A percentile compares a stretch with the other conserved stretches of the same genome.
These are phyloP conservation scores for Elgaria multicarinata DNA, from an alignment of 2,113 vertebrate genomes.

Conservation along the genomic window DNA sequence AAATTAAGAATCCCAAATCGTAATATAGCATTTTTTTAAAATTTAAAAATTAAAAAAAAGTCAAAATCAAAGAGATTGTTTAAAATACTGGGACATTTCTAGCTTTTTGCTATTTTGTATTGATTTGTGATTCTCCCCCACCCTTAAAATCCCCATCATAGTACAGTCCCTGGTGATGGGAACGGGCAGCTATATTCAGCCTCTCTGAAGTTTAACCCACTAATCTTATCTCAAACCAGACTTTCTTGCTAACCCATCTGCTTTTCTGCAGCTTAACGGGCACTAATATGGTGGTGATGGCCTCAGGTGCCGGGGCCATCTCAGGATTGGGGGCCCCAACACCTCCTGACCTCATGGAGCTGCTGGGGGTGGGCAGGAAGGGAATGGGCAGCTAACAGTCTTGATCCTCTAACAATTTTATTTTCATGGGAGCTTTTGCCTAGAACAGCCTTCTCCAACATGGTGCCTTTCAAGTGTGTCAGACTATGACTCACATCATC, in stretches of 20 bases:
- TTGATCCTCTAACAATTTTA: not conserved
- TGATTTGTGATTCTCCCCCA: not conserved
- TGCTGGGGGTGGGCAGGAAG: not conserved
- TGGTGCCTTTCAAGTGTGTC: too few species aligned
- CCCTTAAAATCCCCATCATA: not conserved
- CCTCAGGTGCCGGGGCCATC: not conserved
- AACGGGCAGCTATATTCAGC: not conserved
- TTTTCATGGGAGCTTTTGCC: not conserved
- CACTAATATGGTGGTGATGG: not conserved
- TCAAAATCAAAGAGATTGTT: not conserved
- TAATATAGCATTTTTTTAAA: not conserved
- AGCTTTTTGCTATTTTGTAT: not conserved
- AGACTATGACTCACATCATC: too few species aligned
- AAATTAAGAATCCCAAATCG: not conserved
- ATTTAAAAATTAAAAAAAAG: not conserved
- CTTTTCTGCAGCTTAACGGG: not conserved
- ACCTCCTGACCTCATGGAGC: not conserved
- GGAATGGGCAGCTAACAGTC: not conserved
- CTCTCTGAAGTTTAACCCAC: constrained; percentile 8
- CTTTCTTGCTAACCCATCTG: constrained; percentile 5
- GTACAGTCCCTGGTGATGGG: too few species aligned
- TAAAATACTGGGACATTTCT: not conserved
- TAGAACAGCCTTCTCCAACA: not conserved
- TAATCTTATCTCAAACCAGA: constrained; percentile 1
- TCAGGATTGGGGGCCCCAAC: too few species aligned